Evolutionary conservation across 2,888 invertebrate species (phyloP).

Genomic region (Epiblema foenella): DNA sequence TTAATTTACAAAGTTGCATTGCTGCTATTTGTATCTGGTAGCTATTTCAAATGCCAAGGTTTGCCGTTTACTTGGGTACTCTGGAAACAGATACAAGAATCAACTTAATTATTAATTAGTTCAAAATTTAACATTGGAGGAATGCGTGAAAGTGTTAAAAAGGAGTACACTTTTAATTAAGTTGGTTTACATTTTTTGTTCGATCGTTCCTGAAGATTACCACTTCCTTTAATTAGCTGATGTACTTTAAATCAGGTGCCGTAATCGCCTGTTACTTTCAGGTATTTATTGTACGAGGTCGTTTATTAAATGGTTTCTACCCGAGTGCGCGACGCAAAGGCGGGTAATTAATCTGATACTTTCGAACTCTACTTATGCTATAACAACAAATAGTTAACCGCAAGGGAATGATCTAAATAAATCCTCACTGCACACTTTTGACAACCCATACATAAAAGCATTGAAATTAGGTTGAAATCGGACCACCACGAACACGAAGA

Average conservation of each 20-base stretch:
- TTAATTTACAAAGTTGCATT: slow-evolving; percentile 55
- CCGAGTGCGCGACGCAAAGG: too few species aligned
- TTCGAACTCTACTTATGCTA: not conserved
- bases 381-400: too few species aligned
- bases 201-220: slow-evolving; percentile 30
- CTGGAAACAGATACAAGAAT: slow-evolving; percentile 11
- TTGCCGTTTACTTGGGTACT: slow-evolving; percentile 50
- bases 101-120: slow-evolving; percentile 27
- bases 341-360: not conserved
- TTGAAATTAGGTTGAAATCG: too few species aligned
- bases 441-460: too few species aligned
- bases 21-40: slow-evolving; percentile 55
- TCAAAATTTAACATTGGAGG: slow-evolving; percentile 43
- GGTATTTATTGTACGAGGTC: not conserved
- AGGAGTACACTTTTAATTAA: slow-evolving; percentile 30
- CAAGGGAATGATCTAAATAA: too few species aligned
- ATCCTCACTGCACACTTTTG: too few species aligned
- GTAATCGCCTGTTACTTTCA: slow-evolving; percentile 1
- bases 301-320: not conserved
- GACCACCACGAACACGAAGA: too few species aligned
- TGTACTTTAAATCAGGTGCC: not conserved
- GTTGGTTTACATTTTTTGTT: slow-evolving; percentile 2
- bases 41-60: slow-evolving; percentile 70
- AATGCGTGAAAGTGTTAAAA: slow-evolving; percentile 19
- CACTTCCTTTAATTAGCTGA: slow-evolving; percentile 31